phyloP scores from a whole-genome alignment of 2,888 invertebrate genomes.

The Catocala nupta region DNA sequence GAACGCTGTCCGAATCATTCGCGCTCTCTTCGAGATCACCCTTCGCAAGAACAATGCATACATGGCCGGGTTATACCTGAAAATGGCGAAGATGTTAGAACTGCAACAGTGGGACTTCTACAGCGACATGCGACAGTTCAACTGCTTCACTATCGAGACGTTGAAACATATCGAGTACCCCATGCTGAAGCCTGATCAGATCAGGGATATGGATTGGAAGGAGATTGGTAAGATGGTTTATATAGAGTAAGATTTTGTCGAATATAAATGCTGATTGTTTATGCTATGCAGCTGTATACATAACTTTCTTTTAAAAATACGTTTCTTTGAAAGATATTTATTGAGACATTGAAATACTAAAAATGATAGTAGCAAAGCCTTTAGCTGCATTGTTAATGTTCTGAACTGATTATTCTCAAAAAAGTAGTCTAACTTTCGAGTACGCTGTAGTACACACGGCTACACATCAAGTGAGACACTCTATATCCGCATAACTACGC shows the following conservation, averaged over 20 bases:
- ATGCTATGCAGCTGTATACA: no score
- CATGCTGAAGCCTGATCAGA: conserved; percentile 91
- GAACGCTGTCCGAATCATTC: conserved; percentile 96
- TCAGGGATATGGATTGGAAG: conserved; percentile 95
- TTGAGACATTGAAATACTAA: no score
- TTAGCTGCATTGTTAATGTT: no score
- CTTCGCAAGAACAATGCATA: conserved; percentile 96
- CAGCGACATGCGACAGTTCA: conserved; percentile 95
- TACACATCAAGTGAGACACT: no score
- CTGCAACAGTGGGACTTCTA: conserved; percentile 96
- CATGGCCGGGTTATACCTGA: conserved; percentile 94
- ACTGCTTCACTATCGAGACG: conserved; percentile 91
- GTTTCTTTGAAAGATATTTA: no score
- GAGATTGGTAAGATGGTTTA: conserved; percentile 90
- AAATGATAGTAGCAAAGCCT: no score
- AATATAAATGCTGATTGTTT: no score
- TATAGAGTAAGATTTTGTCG: not conserved
- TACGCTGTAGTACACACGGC: no score
- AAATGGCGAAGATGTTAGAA: conserved; percentile 97
- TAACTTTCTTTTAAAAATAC: no score
- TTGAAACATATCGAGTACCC: conserved; percentile 93
- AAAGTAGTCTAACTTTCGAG: no score
- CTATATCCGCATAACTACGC: no score
- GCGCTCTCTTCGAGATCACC: conserved; percentile 98
- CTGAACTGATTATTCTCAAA: no score